Base-by-base conservation (phyloP, 2,797 vertebrate species). In the Xiphophorus birchmanni region DNA sequence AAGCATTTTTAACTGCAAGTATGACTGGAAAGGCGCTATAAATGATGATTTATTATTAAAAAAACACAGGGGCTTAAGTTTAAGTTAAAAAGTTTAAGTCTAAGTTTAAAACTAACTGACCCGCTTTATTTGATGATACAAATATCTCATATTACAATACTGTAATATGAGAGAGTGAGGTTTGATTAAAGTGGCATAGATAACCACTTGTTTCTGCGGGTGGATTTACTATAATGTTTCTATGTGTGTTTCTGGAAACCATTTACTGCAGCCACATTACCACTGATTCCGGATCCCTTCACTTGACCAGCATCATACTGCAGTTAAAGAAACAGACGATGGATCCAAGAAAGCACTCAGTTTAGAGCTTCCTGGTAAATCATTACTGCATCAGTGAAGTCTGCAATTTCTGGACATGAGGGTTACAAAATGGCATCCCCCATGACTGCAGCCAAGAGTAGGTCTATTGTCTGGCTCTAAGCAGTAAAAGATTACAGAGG, bases 401-500 rank as follows among this genome's bases (percentile, higher is more conserved):
- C 80, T 77, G 80, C 73, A 26, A 72, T 81, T 81, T 89, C 90
- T 84, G 76, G 85, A 91, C 84, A 89, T 75, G 54, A 42, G 76
- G 83, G 86, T 89, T 82, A 83, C 93, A 91, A 95, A 94, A 93
- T 52, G 78, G 83, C 93, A 94, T 86, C 81, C 87, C 82, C 88
- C 47, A 26, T 74, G 77, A 84, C 73, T 82, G 78, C 72, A 63
- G 83, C 81, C 82, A 78, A 82, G 83, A 90, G 90, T 84, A 88
- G 88, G 87, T 92, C 78, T 74, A 76, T 81, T 87, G 90, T 91
- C 89, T 87, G 90, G 92, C 87, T 89, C 88, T 93, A 93, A 93
- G 92, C 89, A 84, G 47, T 13, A 93, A 95, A 87, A 92, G 89
- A 93, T 93, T 87, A 92, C 79, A 75, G 77, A 84, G 82, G 79